Percentiles rank a stretch among this genome's conserved stretches.
Evolutionary conservation across 2,113 vertebrate genomes (phyloP).

Genomic region (Indri indri): DNA sequence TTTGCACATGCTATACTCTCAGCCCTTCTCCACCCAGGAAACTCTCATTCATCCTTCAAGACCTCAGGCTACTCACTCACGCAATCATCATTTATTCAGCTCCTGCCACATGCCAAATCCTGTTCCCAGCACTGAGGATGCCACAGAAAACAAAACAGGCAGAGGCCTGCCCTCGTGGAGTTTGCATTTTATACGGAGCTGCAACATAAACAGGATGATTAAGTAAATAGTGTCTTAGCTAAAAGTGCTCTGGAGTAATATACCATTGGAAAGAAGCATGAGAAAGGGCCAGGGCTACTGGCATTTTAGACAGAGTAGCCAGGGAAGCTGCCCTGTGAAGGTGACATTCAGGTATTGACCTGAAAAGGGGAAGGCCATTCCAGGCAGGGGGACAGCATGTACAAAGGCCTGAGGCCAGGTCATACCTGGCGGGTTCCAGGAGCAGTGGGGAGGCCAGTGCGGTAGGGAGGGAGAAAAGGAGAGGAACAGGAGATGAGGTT

Average conservation of each 20-base stretch:
- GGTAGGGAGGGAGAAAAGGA: neutral
- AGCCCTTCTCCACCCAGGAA: neutral
- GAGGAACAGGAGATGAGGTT: too few relatives aligned
- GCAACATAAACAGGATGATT: accelerated
- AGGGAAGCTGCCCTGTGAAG: neutral
- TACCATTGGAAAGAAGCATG: accelerated
- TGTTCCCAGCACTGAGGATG: neutral
- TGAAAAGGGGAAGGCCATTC: neutral
- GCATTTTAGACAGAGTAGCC: neutral
- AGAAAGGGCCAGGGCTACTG: neutral
- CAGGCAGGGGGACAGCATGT: neutral
- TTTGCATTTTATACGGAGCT: too few relatives aligned
- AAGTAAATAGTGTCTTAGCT: neutral
- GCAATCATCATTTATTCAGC: accelerated
- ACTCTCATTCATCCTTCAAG: neutral
- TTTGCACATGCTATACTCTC: accelerated
- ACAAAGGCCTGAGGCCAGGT: neutral
- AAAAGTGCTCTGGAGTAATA: neutral
- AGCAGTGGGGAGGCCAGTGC: accelerated
- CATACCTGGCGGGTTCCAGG: accelerated
- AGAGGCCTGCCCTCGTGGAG: too few relatives aligned
- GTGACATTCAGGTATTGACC: accelerated
- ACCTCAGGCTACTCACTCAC: neutral
- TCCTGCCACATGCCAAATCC: neutral
- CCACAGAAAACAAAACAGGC: too few relatives aligned